These are phyloP conservation scores for Smithornis capensis DNA, from an alignment of 2,113 vertebrate species.

Conservation along the genomic window DNA sequence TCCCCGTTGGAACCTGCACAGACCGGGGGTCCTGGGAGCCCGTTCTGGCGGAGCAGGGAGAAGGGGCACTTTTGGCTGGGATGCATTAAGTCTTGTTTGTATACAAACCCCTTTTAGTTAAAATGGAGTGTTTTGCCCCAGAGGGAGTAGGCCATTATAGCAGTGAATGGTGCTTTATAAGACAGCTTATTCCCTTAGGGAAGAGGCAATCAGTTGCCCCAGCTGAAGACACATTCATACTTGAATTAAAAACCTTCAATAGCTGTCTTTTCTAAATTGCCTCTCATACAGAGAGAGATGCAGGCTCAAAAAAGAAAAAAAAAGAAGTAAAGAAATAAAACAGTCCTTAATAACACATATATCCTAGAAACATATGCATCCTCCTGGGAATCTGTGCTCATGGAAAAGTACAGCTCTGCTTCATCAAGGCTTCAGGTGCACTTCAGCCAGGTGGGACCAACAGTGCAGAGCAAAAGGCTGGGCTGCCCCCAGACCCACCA, in stretches of 20 bases:
- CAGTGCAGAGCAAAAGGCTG: not conserved
- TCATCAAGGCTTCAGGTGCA: not conserved
- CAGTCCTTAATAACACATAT: rapidly evolving
- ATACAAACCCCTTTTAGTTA: not conserved
- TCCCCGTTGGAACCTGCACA: rapidly evolving
- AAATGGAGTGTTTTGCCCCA: slow-evolving; percentile 27
- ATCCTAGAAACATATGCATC: not conserved
- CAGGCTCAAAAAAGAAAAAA: not conserved
- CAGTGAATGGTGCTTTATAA: slow-evolving; percentile 29
- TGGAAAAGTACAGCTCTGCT: not conserved
- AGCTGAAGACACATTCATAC: slow-evolving; percentile 21
- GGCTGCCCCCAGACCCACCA: not conserved
- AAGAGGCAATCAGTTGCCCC: slow-evolving; percentile 18
- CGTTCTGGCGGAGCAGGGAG: not conserved
- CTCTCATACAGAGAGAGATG: not conserved
- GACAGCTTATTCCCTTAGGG: slow-evolving; percentile 1
- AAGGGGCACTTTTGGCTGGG: not conserved
- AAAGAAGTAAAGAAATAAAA: not conserved
- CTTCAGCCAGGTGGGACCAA: not conserved
- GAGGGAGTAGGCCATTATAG: slow-evolving; percentile 2
- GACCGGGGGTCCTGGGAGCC: not conserved
- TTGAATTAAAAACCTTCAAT: slow-evolving; percentile 39
- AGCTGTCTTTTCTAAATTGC: not conserved
- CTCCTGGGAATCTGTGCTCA: not conserved
- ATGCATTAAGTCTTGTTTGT: slow-evolving; percentile 18